These are phyloP conservation scores for Pseudeuparius sepicola DNA, from an alignment of 2,888 invertebrate species.

Conservation along the genomic window DNA sequence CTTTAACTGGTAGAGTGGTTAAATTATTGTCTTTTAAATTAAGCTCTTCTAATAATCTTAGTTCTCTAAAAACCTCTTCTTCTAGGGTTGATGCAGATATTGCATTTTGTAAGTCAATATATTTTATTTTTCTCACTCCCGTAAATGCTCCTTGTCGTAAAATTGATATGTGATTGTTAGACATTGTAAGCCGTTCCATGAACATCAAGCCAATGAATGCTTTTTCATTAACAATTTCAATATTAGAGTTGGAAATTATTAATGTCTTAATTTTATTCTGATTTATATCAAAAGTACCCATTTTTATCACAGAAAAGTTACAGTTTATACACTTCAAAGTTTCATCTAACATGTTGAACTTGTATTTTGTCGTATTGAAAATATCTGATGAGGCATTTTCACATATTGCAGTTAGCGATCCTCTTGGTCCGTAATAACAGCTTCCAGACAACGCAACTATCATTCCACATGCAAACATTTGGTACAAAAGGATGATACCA, in stretches of 20 bases:
- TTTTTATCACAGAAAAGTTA: background rate
- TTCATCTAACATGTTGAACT: background rate
- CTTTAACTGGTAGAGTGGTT: background rate
- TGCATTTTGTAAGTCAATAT: background rate
- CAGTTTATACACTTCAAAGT: background rate
- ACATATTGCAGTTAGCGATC: constrained; percentile 1
- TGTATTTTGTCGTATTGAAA: background rate
- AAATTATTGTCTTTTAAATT: background rate
- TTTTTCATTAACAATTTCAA: background rate
- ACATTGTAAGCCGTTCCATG: background rate
- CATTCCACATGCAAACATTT: constrained; percentile 1
- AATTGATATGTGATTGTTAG: background rate
- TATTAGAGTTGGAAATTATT: background rate
- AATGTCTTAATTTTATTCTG: background rate
- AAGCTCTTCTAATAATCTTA: background rate
- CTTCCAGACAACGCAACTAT: too few species aligned
- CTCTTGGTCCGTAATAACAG: background rate
- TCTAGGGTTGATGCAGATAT: background rate
- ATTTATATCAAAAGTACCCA: constrained; percentile 1
- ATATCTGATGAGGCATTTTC: background rate
- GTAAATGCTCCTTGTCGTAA: background rate
- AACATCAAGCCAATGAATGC: constrained; percentile 1
- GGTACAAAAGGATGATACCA: constrained; percentile 4
- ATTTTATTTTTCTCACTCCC: constrained; percentile 1
- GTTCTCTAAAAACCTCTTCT: constrained; percentile 1